A percentile compares a stretch with the other conserved stretches of the same genome.
Conservation (phyloP, 2,797 vertebrate species). For the Eospalax fontanierii region DNA sequence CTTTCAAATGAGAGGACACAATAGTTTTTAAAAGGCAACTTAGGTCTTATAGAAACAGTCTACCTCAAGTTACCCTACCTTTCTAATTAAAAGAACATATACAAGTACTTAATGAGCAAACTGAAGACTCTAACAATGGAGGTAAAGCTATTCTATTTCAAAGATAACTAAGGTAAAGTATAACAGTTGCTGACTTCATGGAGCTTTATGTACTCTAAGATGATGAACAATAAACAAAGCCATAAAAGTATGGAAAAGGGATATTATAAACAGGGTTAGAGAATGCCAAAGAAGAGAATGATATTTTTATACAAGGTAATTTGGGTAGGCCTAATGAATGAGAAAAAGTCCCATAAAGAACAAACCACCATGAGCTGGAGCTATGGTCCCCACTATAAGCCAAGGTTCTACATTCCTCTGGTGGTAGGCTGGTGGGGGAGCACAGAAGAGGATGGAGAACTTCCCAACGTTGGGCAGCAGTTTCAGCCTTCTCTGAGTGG, state of each 20-base stretch:
- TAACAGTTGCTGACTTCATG: background rate
- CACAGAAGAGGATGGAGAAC: too few species aligned
- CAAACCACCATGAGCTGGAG: background rate
- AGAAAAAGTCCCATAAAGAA: background rate
- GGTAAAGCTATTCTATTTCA: background rate
- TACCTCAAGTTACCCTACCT: slow-evolving; percentile 18
- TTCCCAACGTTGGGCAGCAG: too few species aligned
- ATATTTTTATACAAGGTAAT: background rate
- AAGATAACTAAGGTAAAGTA: background rate
- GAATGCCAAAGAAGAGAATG: background rate
- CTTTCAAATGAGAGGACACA: background rate
- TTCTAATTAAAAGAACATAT: background rate
- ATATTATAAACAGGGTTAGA: background rate
- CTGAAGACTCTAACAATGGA: background rate
- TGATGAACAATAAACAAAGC: background rate
- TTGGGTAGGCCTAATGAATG: background rate
- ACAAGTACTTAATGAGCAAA: slow-evolving; percentile 14
- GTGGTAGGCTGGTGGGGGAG: too few species aligned
- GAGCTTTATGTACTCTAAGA: background rate
- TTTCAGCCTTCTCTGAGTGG: too few species aligned
- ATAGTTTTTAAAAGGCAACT: slow-evolving; percentile 13
- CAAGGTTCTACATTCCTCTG: too few species aligned
- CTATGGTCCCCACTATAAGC: too few species aligned
- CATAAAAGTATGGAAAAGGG: background rate
- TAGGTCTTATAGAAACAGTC: slow-evolving; percentile 45